These are phyloP conservation scores for Cervus canadensis DNA, from an alignment of 2,113 vertebrate genomes.

Conservation along the genomic window DNA sequence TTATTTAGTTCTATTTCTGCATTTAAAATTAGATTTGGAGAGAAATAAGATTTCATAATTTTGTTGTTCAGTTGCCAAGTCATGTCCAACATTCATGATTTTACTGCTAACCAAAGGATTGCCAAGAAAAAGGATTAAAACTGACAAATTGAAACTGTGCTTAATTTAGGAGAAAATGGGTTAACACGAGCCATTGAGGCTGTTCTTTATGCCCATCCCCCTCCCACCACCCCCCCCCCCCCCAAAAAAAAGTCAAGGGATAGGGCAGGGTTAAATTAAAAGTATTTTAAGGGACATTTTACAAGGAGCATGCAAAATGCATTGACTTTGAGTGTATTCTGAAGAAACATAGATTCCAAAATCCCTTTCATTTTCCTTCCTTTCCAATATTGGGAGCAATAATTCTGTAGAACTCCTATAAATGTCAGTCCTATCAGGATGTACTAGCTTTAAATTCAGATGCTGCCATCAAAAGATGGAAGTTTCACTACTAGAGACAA, in stretches of 20 bases:
- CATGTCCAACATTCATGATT: not conserved
- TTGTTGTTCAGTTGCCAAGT: not conserved
- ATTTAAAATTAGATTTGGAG: constrained; percentile 30
- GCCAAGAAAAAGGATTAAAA: not conserved
- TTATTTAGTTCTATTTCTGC: constrained; percentile 20
- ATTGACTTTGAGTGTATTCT: not conserved
- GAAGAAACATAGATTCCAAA: not conserved
- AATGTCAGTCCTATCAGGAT: not conserved
- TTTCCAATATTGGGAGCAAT: not conserved
- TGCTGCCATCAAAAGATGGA: not conserved
- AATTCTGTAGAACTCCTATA: not conserved
- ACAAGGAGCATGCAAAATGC: not conserved
- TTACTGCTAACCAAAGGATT: not conserved
- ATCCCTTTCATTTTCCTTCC: not conserved
- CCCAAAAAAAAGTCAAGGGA: not conserved
- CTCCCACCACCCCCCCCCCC: no score
- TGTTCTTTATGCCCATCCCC: not conserved
- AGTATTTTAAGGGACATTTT: not conserved
- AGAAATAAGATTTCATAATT: not conserved
- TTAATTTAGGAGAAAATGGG: not conserved
- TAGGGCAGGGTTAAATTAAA: not conserved
- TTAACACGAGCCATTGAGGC: not conserved
- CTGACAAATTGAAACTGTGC: not conserved
- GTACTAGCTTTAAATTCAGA: not conserved
- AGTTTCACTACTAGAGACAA: not conserved